Evolutionary conservation across 2,797 vertebrate genomes (phyloP).

Genomic region (Notolepis coatsorum): DNA sequence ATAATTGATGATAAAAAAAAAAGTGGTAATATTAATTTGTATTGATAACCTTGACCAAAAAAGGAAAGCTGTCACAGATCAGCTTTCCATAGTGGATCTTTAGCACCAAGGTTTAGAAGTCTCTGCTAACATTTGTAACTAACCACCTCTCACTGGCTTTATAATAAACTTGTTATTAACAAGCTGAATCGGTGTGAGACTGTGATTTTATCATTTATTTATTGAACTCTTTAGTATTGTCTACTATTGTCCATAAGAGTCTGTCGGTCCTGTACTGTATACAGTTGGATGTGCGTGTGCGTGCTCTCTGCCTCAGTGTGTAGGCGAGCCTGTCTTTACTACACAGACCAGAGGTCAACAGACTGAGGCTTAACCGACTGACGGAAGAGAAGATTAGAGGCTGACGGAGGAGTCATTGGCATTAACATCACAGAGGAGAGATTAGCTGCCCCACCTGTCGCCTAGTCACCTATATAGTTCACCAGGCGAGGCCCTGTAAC

Average conservation of each 20-base stretch:
- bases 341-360: background rate
- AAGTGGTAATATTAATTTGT: constrained; percentile 5
- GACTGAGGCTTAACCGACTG: constrained; percentile 41
- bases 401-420: constrained; percentile 26
- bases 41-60: background rate
- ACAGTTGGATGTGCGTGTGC: background rate
- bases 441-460: constrained; percentile 55
- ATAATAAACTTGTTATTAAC: constrained; percentile 13
- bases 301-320: background rate
- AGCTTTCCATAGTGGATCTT: background rate
- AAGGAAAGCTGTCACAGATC: background rate
- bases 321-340: constrained; percentile 10
- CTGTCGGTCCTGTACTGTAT: too few species aligned
- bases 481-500: too few species aligned
- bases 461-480: constrained; percentile 8
- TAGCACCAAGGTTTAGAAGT: background rate
- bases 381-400: constrained; percentile 63
- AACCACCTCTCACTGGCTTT: background rate
- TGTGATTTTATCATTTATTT: constrained; percentile 1
- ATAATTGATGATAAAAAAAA: constrained; percentile 19
- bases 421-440: constrained; percentile 45
- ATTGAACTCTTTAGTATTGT: background rate
- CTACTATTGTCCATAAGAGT: background rate
- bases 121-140: background rate
- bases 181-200: background rate